These are phyloP conservation scores for Drosophila sucinea DNA, from an alignment of 1,140 invertebrate species.

Conservation along the genomic window DNA sequence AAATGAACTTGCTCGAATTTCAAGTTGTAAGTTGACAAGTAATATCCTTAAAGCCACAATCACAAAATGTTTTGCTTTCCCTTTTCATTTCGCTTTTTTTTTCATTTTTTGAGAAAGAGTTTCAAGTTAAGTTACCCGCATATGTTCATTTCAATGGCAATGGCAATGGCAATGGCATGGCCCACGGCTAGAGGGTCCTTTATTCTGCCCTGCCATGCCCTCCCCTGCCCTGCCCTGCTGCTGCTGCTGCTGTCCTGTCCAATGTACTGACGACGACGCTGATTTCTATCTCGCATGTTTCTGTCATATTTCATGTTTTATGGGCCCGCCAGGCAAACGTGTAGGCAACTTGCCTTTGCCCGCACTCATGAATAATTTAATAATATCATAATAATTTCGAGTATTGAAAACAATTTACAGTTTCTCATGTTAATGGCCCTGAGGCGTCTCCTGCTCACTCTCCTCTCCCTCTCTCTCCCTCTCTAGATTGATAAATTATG, in stretches of 20 bases:
- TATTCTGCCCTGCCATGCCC: conserved; percentile 10
- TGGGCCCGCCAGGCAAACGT: conserved; percentile 42
- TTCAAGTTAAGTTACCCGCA: conserved; percentile 2
- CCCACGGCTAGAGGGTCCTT: background rate
- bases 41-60: conserved; percentile 15
- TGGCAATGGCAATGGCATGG: background rate
- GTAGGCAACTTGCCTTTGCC: conserved; percentile 17
- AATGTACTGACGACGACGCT: conserved; percentile 27
- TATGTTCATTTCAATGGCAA: conserved; percentile 6
- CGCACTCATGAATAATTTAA: conserved; percentile 57
- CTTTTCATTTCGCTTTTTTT: background rate
- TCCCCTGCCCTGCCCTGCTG: no score
- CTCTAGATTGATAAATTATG: conserved; percentile 44
- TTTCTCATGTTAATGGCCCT: conserved; percentile 41
- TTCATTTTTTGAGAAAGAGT: conserved; percentile 3
- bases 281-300: conserved; percentile 59
- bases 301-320: conserved; percentile 62
- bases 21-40: conserved; percentile 1
- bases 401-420: conserved; percentile 67
- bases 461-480: background rate
- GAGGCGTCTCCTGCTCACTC: background rate
- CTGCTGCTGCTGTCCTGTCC: conserved; percentile 23
- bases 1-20: background rate
- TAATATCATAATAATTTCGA: conserved; percentile 60
- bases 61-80: background rate